Conservation (phyloP, 2,113 vertebrate species). For the Tamias sibiricus region DNA sequence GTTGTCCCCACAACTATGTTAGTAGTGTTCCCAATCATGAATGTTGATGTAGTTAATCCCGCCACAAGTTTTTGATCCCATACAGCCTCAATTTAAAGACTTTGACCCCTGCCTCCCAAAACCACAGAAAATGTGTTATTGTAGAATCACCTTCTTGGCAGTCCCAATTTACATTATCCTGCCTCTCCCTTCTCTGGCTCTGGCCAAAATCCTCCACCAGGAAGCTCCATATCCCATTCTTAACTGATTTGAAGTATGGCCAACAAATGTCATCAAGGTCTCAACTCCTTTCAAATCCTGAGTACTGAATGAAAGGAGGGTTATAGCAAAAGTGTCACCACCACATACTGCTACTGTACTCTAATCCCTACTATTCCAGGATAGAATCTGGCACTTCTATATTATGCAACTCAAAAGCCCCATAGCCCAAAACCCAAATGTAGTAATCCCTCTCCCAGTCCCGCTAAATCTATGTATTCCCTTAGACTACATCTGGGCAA, state of each 20-base stretch:
- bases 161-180: not conserved
- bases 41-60: not conserved
- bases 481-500: not conserved
- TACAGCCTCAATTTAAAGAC: not conserved
- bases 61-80: not conserved
- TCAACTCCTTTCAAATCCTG: not conserved
- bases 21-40: not conserved
- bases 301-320: not conserved
- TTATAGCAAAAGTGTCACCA: not conserved
- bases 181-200: not conserved
- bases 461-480: not conserved
- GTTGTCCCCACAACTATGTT: not conserved
- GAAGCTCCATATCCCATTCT: not conserved
- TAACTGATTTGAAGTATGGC: not conserved
- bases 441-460: not conserved
- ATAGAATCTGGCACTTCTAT: not conserved
- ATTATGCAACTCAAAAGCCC: not conserved
- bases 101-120: not conserved
- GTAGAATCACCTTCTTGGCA: not conserved
- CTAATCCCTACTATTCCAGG: not conserved
- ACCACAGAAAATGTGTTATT: not conserved
- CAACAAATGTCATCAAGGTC: not conserved
- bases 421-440: not conserved
- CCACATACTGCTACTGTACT: not conserved
- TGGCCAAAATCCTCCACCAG: slow-evolving; percentile 7